Evolutionary conservation across 2,888 invertebrate species (phyloP).

Genomic region (Fragum whitleyi): DNA sequence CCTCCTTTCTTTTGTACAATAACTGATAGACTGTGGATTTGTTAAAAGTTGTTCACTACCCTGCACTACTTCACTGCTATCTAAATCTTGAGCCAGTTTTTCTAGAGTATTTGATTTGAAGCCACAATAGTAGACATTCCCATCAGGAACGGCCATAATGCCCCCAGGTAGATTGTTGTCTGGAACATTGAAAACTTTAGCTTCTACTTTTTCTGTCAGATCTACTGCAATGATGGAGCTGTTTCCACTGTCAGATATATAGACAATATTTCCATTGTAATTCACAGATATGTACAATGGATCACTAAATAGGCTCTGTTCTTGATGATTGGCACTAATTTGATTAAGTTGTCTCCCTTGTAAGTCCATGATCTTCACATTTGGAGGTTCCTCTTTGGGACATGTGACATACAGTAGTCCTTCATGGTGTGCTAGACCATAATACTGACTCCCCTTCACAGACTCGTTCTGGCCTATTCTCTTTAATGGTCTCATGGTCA

Average conservation of each 20-base stretch:
- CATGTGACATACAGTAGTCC: slow-evolving; percentile 57
- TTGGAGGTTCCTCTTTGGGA: slow-evolving; percentile 60
- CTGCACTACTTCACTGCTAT: slow-evolving; percentile 32
- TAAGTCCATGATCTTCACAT: slow-evolving; percentile 58
- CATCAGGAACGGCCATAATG: slow-evolving; percentile 43
- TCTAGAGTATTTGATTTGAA: slow-evolving; percentile 50
- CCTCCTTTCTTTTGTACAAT: slow-evolving; percentile 36
- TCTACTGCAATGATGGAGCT: slow-evolving; percentile 50
- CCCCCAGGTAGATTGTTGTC: slow-evolving; percentile 51
- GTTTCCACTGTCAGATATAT: slow-evolving; percentile 62
- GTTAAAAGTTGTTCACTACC: slow-evolving; percentile 43
- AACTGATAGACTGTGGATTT: slow-evolving; percentile 55
- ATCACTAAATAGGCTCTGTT: slow-evolving; percentile 51
- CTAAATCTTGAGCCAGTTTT: slow-evolving; percentile 36
- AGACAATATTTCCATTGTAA: slow-evolving; percentile 49
- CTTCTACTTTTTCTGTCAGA: slow-evolving; percentile 10
- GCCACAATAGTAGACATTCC: slow-evolving; percentile 53
- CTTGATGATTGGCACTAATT: slow-evolving; percentile 36
- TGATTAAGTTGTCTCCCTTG: slow-evolving; percentile 50
- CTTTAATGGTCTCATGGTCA: slow-evolving; percentile 46
- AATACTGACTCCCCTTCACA: slow-evolving; percentile 48
- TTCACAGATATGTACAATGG: slow-evolving; percentile 52
- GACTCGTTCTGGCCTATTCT: slow-evolving; percentile 45
- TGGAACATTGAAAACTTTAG: slow-evolving; percentile 25
- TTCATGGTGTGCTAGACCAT: slow-evolving; percentile 51